Base-by-base conservation (phyloP, 1,140 invertebrate genomes). In the Drosophila funebris region DNA sequence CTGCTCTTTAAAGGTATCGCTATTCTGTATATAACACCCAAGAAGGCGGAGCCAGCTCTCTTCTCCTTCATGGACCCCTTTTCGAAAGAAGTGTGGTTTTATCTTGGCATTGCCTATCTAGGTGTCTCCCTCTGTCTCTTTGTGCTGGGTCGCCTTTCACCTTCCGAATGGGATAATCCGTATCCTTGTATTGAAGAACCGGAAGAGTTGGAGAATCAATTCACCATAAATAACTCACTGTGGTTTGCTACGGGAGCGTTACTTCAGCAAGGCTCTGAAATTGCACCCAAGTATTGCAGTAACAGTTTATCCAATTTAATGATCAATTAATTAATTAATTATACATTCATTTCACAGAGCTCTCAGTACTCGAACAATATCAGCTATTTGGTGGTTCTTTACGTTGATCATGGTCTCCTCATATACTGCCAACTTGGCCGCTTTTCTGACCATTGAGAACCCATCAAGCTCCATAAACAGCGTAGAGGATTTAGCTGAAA, bases 371-470 rank as follows among this genome's bases (percentile, higher is more conserved):
- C 93, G 97, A 20, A 95, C 96, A 61, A 93, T 96, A 56, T 96
- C 96, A 0, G 94, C 95, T 9, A 95, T 95, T 46, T 99, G 98
- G 97, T 98, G 96, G 96, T 96, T 99, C 85, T 99, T 99, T 90
- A 98, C 97, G 1, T 93, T 99, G 8, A 98, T 99, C 60, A 97
- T 99, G 92, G 97, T 98, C 5, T 97, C 97, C 13, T 98, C 97
- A 1, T 99, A 99, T 91, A 99, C 98, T 0, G 98, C 98, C 11
- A 99, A 99, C 93, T 94, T 99, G 64, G 98, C 98, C 58, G 98
- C 98, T 53, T 98, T 99, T 92, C 93, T 99, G 2, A 98, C 98
- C 2, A 95, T 98, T 9, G 97, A 98, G 92, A 95, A 95, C 8
- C 93, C 96, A 67, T 94, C 94, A 3, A 94, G 95, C 9, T 94